phyloP scores from a whole-genome alignment of 2,113 vertebrate species.

The Eira barbara region DNA sequence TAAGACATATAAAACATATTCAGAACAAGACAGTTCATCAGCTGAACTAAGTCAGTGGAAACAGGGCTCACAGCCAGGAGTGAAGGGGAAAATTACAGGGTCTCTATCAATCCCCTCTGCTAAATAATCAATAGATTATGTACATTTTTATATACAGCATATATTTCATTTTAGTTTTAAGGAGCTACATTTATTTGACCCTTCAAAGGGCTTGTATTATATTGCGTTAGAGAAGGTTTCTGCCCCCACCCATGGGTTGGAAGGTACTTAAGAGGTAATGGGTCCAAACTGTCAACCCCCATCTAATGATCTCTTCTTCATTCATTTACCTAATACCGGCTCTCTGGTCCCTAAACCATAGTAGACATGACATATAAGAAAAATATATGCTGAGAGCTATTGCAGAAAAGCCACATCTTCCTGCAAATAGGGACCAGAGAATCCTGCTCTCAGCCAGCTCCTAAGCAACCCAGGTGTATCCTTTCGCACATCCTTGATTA shows the following conservation, averaged over 20 bases:
- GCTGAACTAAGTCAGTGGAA: neutral
- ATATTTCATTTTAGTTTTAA: constrained; percentile 11
- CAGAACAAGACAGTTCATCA: neutral
- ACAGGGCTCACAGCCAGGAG: neutral
- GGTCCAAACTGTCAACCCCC: neutral
- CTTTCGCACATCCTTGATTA: neutral
- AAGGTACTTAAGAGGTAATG: neutral
- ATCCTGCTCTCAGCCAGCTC: neutral
- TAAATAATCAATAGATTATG: neutral
- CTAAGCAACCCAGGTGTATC: neutral
- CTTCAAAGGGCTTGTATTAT: neutral
- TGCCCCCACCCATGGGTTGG: no score
- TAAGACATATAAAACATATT: neutral
- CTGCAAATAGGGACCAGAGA: neutral
- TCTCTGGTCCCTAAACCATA: neutral
- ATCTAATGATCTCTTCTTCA: neutral
- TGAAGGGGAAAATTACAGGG: neutral
- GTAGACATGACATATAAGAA: neutral
- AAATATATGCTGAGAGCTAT: neutral
- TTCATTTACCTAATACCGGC: neutral
- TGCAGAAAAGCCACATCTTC: neutral
- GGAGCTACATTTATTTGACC: neutral
- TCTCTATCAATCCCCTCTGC: neutral
- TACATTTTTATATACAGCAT: neutral
- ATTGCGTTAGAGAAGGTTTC: neutral